Conservation (phyloP, 2,113 vertebrate species). For the Prochilodus magdalenae region DNA sequence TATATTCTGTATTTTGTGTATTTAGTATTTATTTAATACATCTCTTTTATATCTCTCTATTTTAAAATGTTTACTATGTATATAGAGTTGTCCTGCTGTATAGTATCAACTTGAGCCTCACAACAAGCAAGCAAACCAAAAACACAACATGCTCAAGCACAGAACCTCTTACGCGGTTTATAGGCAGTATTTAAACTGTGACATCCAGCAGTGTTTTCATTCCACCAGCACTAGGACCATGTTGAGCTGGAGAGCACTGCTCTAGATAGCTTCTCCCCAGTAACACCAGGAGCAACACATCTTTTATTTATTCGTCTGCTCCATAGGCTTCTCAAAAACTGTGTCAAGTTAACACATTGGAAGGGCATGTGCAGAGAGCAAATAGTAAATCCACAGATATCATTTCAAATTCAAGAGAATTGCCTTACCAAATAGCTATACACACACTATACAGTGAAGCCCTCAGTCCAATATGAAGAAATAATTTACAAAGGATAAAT, state of each 20-base stretch:
- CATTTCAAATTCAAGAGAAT: not conserved
- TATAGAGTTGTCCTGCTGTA: too few species aligned
- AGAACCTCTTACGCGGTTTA: not conserved
- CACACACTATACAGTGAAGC: too few species aligned
- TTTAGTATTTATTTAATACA: too few species aligned
- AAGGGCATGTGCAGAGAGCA: not conserved
- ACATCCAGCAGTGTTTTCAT: not conserved
- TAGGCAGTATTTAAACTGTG: not conserved
- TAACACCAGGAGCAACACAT: conserved; percentile 27
- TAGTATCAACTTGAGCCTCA: too few species aligned
- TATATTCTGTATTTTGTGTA: too few species aligned
- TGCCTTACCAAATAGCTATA: not conserved
- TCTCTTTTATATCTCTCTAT: too few species aligned
- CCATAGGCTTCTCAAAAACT: conserved; percentile 7
- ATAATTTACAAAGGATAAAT: too few species aligned
- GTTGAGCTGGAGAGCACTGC: not conserved
- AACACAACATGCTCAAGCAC: too few species aligned
- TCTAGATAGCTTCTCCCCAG: conserved; percentile 30
- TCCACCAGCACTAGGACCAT: conserved; percentile 17
- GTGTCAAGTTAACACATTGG: conserved; percentile 5
- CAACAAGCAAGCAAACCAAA: too few species aligned
- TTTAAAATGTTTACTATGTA: too few species aligned
- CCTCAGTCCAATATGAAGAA: not conserved
- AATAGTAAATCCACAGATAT: not conserved
- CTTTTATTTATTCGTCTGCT: conserved; percentile 52